Evolutionary conservation across 1,140 invertebrate species (phyloP), one percentile per base, ranked within the genome.

Genomic region (Drosophila sproati): DNA sequence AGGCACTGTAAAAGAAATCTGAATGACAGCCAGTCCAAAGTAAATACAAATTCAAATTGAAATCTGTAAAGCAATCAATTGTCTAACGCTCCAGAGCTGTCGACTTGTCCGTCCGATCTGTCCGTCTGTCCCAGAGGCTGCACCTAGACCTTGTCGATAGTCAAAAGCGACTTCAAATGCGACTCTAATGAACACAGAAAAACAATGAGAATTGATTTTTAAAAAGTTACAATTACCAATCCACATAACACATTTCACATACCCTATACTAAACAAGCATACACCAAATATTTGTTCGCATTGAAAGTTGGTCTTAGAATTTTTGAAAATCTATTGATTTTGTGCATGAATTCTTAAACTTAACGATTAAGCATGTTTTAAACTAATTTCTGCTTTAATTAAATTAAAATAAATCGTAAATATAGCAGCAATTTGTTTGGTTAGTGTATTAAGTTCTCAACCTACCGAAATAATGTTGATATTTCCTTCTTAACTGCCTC

Each of bases 141-240:
- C 83, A 87, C 83, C 83, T 87, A 87, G 82, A 87, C 82, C 82
- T 87, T 87, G 82, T 87, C 82, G 88, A 88, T 80, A 80, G 82
- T 68, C 75, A 76, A 60, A 77, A 72, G 55, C 70, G 57, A 62
- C 64, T 75, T 67, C 55, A 78, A 81, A 69, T 75, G 67, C 67
- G 52, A 64, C 60, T 71, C 52, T 71, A 77, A 77, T 79, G 48
- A 80, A 72, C 73, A 63, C 64, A 77, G 61, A 87, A 78, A 81
- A 80, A 88, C 83, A 80, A 88, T 80, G 63, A 80, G 64, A 82
- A 80, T 82, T 82, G 62, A 80, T 82, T 79, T 73, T 60, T 69
- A 61, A 50, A 68, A 76, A 66, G 45, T 71, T 71, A 60, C 51
- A 73, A 83, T 72, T 79, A 68, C 41, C 61, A 76, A 68, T 72